Percentiles rank a stretch among this genome's conserved stretches.
These are phyloP conservation scores for Pempheris klunzingeri DNA, from an alignment of 2,797 vertebrate genomes.

Conservation along the genomic window DNA sequence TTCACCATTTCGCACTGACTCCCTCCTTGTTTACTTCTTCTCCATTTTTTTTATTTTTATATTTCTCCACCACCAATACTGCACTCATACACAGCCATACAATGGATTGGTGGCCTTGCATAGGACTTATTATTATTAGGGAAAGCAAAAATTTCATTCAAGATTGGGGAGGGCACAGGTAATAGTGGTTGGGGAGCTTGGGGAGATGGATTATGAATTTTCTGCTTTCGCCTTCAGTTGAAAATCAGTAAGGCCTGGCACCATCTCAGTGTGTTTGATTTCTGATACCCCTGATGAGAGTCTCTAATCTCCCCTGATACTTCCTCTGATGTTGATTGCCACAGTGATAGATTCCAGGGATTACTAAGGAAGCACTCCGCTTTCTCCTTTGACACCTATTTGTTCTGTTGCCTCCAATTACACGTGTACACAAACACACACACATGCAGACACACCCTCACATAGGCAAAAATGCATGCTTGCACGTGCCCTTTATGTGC, in stretches of 20 bases:
- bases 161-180: slow-evolving; percentile 11
- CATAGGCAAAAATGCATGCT: not conserved
- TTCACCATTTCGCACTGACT: slow-evolving; percentile 16
- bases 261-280: slow-evolving; percentile 62
- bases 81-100: slow-evolving; percentile 25
- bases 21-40: slow-evolving; percentile 14
- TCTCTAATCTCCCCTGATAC: slow-evolving; percentile 36
- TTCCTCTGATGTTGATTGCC: slow-evolving; percentile 58
- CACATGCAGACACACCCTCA: not conserved
- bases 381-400: slow-evolving; percentile 45
- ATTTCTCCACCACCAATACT: slow-evolving; percentile 11
- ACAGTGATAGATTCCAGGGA: slow-evolving; percentile 57
- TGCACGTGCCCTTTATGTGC: not conserved
- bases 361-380: slow-evolving; percentile 41
- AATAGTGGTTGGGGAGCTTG: slow-evolving; percentile 38
- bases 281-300: slow-evolving; percentile 63
- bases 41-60: slow-evolving; percentile 14
- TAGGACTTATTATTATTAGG: slow-evolving; percentile 58
- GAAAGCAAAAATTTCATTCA: slow-evolving; percentile 56
- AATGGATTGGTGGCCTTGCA: slow-evolving; percentile 45
- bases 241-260: slow-evolving; percentile 72
- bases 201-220: slow-evolving; percentile 58
- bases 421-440: slow-evolving; percentile 16
- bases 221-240: slow-evolving; percentile 49
- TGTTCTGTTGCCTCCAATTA: slow-evolving; percentile 42